Conservation (phyloP, 1,140 invertebrate genomes). For the Bombus soroeensis region DNA sequence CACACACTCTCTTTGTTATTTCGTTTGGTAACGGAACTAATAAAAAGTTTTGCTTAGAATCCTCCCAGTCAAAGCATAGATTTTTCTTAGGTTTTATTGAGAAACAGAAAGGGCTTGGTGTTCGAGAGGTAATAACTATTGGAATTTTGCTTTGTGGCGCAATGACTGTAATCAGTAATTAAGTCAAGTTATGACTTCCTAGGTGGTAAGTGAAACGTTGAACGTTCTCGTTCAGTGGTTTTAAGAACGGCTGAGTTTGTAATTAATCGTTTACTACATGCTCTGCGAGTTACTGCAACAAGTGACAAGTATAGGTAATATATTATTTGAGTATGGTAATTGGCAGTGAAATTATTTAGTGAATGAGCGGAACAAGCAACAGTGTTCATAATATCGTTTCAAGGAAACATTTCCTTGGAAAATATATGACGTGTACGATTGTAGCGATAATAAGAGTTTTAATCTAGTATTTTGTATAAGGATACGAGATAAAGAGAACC, state of each 20-base stretch:
- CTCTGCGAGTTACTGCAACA: too few relatives aligned
- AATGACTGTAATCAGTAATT: not conserved
- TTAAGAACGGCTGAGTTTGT: too few relatives aligned
- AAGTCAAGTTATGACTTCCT: not conserved
- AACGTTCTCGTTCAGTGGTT: too few relatives aligned
- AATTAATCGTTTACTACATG: too few relatives aligned
- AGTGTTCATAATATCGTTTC: not conserved
- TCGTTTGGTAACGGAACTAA: not conserved
- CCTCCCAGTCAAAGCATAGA: too few relatives aligned
- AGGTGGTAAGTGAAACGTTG: too few relatives aligned
- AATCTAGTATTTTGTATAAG: too few relatives aligned
- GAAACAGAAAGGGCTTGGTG: not conserved
- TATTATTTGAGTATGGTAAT: not conserved
- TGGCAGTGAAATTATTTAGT: not conserved
- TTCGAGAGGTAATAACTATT: not conserved
- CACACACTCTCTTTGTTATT: too few relatives aligned
- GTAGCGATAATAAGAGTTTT: too few relatives aligned
- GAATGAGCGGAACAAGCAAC: not conserved
- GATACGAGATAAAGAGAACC: too few relatives aligned
- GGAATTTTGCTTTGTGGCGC: not conserved
- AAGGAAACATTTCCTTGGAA: not conserved
- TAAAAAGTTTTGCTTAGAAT: not conserved
- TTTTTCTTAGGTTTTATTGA: not conserved
- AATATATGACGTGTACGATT: too few relatives aligned
- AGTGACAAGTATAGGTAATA: too few relatives aligned